A percentile compares a stretch with the other conserved stretches of the same genome.
These are phyloP conservation scores for Gyrodactylus salaris DNA, from an alignment of 1,140 invertebrate species.

Conservation along the genomic window DNA sequence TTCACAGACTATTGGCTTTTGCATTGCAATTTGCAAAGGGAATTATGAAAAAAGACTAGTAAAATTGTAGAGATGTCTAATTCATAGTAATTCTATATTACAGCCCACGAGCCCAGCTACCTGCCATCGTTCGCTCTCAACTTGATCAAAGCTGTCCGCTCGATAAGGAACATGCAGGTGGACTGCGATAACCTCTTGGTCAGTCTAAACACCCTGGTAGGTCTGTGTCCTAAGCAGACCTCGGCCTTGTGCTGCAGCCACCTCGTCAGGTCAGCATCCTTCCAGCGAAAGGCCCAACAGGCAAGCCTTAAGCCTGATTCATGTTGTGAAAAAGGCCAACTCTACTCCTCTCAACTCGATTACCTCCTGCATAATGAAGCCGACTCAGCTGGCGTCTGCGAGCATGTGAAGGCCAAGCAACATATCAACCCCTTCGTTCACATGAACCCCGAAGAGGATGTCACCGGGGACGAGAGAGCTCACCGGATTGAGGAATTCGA, in stretches of 20 bases:
- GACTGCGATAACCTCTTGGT: background rate
- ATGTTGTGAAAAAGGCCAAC: background rate
- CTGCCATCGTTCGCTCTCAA: background rate
- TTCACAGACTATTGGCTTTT: too few relatives aligned
- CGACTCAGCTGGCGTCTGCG: too few relatives aligned
- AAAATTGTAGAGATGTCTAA: too few relatives aligned
- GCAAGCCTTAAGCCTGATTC: background rate
- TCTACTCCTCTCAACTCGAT: background rate
- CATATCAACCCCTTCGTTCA: background rate
- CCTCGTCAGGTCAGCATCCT: background rate
- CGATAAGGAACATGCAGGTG: background rate
- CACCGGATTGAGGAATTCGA: background rate
- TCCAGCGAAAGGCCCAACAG: background rate
- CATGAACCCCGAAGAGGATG: background rate
- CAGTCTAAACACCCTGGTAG: background rate
- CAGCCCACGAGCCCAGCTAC: background rate
- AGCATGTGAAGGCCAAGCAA: too few relatives aligned
- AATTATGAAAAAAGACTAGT: too few relatives aligned
- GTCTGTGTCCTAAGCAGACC: background rate
- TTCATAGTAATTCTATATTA: too few relatives aligned
- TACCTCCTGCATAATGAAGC: background rate
- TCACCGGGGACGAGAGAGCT: background rate
- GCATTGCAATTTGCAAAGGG: too few relatives aligned
- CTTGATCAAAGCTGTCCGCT: background rate
- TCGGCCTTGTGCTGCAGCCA: background rate